Conservation (phyloP, 2,113 vertebrate species). For the Sardina pilchardus region DNA sequence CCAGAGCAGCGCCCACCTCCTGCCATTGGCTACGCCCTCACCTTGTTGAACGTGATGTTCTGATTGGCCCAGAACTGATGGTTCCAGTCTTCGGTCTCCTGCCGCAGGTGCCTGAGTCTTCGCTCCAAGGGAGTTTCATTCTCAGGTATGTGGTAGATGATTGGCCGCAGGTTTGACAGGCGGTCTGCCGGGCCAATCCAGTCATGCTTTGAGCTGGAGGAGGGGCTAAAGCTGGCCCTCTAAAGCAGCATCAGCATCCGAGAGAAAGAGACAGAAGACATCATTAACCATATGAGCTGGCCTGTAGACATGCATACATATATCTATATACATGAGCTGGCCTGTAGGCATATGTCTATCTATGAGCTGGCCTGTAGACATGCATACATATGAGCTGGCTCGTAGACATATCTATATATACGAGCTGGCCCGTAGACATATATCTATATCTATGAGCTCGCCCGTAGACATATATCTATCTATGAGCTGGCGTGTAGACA, state of each 20-base stretch:
- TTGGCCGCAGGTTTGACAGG: constrained; percentile 85
- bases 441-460: too few relatives aligned
- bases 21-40: too few relatives aligned
- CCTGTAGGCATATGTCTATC: too few relatives aligned
- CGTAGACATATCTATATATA: too few relatives aligned
- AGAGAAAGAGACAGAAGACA: neutral
- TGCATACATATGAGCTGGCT: too few relatives aligned
- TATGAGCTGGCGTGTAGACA: too few relatives aligned
- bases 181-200: constrained; percentile 93
- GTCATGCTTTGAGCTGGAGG: constrained; percentile 72
- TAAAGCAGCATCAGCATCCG: constrained; percentile 51
- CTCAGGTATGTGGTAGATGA: constrained; percentile 78
- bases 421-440: too few relatives aligned
- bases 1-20: too few relatives aligned
- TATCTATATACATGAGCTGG: too few relatives aligned
- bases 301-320: too few relatives aligned
- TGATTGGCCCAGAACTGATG: constrained; percentile 89
- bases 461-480: too few relatives aligned
- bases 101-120: constrained; percentile 79
- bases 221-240: constrained; percentile 74
- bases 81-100: constrained; percentile 90
- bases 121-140: constrained; percentile 79
- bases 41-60: constrained; percentile 83
- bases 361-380: too few relatives aligned
- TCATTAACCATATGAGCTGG: neutral